A percentile compares a stretch with the other conserved stretches of the same genome.
Evolutionary conservation across 2,888 invertebrate species (phyloP).

Genomic region (Operophtera brumata): DNA sequence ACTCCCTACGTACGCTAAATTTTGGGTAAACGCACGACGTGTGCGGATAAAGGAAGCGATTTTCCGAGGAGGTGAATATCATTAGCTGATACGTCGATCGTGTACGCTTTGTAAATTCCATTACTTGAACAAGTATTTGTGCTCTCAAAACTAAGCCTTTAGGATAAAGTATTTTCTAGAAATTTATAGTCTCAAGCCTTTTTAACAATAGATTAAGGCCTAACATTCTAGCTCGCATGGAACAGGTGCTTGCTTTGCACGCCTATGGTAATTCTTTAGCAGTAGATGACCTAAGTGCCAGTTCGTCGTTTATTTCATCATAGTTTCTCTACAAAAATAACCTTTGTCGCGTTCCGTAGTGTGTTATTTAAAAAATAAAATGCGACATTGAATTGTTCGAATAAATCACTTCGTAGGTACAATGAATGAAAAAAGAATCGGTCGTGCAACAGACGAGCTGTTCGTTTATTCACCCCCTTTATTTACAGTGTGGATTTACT

Average conservation of each 20-base stretch:
- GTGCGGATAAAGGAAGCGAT: slow-evolving; percentile 73
- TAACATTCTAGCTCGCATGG: too few relatives aligned
- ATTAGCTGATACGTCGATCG: slow-evolving; percentile 64
- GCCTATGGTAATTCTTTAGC: background rate
- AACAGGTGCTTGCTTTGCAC: background rate
- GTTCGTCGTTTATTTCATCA: background rate
- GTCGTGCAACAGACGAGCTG: slow-evolving; percentile 42
- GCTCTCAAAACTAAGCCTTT: too few relatives aligned
- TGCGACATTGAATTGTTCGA: slow-evolving; percentile 42
- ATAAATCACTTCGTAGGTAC: slow-evolving; percentile 55
- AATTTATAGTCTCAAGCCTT: too few relatives aligned
- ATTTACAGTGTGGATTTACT: slow-evolving; percentile 58
- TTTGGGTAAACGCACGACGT: slow-evolving; percentile 69
- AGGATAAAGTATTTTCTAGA: too few relatives aligned
- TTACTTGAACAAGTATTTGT: slow-evolving; percentile 44
- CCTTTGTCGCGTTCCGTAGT: background rate
- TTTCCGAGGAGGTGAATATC: slow-evolving; percentile 77
- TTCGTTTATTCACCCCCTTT: slow-evolving; percentile 66
- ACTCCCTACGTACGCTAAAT: slow-evolving; percentile 70
- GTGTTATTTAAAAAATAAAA: slow-evolving; percentile 6
- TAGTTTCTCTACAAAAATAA: background rate
- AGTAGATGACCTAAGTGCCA: background rate
- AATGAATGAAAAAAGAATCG: slow-evolving; percentile 59
- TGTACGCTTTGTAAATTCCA: slow-evolving; percentile 49
- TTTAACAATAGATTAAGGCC: too few relatives aligned